phyloP scores from a whole-genome alignment of 2,797 vertebrate species.

The Pelobates cultripes region DNA sequence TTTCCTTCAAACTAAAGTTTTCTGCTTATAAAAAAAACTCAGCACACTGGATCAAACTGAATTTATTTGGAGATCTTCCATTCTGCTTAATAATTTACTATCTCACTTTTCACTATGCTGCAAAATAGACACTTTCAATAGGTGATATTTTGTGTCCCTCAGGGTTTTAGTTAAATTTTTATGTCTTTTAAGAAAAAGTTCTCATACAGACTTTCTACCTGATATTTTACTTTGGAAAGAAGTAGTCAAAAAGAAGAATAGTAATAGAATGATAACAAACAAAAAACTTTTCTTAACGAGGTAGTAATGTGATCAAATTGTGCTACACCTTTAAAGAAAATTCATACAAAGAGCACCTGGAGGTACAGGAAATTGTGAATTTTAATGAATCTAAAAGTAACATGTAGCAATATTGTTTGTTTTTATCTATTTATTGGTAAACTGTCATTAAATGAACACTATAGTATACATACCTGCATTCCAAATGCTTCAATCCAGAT shows the following conservation, averaged over 20 bases:
- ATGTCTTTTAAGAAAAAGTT: conserved; percentile 29
- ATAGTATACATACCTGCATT: too few relatives aligned
- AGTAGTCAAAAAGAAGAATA: conserved; percentile 15
- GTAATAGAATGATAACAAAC: conserved; percentile 2
- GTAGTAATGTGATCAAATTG: not conserved
- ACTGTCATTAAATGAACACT: too few relatives aligned
- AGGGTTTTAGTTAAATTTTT: conserved; percentile 29
- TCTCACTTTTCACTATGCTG: conserved; percentile 2
- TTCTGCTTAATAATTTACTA: conserved; percentile 35
- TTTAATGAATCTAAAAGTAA: too few relatives aligned
- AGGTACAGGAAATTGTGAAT: too few relatives aligned
- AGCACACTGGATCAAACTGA: conserved; percentile 28
- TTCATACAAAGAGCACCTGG: too few relatives aligned
- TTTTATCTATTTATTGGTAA: too few relatives aligned
- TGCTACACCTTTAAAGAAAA: too few relatives aligned
- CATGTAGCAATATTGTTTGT: too few relatives aligned
- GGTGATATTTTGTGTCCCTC: conserved; percentile 24
- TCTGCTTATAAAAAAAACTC: not conserved
- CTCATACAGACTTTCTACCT: conserved; percentile 19
- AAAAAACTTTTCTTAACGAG: not conserved
- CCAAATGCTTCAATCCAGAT: too few relatives aligned
- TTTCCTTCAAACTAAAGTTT: conserved; percentile 15
- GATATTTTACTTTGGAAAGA: conserved; percentile 16
- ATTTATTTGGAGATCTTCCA: conserved; percentile 31
- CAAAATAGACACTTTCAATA: conserved; percentile 24